Conservation (phyloP, 1,140 invertebrate genomes). For the Dendroctonus valens region DNA sequence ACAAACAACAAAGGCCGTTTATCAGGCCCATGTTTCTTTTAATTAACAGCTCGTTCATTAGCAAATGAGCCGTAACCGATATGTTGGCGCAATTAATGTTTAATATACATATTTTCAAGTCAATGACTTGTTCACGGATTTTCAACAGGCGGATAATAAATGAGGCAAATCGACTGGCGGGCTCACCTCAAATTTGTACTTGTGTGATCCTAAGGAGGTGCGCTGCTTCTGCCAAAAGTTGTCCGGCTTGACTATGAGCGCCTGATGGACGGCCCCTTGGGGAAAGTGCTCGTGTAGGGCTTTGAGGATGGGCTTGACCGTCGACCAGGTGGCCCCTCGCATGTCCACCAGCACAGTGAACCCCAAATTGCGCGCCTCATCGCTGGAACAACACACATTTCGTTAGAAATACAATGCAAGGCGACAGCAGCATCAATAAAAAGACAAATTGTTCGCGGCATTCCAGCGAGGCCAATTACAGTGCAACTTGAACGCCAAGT, state of each 20-base stretch:
- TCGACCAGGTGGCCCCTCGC: slow-evolving; percentile 91
- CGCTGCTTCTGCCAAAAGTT: slow-evolving; percentile 99
- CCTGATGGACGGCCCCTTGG: slow-evolving; percentile 77
- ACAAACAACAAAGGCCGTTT: too few relatives aligned
- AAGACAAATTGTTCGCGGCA: background rate
- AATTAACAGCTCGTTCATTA: too few relatives aligned
- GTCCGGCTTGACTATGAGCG: slow-evolving; percentile 96
- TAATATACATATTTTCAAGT: too few relatives aligned
- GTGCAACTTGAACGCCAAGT: background rate
- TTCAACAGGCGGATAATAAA: background rate
- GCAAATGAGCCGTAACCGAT: too few relatives aligned
- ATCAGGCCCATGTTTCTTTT: too few relatives aligned
- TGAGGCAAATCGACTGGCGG: background rate
- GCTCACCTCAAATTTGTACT: slow-evolving; percentile 97
- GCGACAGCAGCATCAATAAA: background rate
- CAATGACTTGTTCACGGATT: too few relatives aligned
- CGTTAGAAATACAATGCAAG: too few relatives aligned
- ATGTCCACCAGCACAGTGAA: slow-evolving; percentile 97
- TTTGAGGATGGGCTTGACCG: slow-evolving; percentile 95
- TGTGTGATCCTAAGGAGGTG: slow-evolving; percentile 92
- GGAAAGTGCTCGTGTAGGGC: slow-evolving; percentile 94
- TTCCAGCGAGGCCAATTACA: background rate
- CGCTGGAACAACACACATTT: slow-evolving; percentile 63
- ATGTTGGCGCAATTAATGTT: too few relatives aligned
- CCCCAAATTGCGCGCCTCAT: slow-evolving; percentile 82